phyloP scores from a whole-genome alignment of 1,140 invertebrate species.

The Meloidogyne chitwoodi region DNA sequence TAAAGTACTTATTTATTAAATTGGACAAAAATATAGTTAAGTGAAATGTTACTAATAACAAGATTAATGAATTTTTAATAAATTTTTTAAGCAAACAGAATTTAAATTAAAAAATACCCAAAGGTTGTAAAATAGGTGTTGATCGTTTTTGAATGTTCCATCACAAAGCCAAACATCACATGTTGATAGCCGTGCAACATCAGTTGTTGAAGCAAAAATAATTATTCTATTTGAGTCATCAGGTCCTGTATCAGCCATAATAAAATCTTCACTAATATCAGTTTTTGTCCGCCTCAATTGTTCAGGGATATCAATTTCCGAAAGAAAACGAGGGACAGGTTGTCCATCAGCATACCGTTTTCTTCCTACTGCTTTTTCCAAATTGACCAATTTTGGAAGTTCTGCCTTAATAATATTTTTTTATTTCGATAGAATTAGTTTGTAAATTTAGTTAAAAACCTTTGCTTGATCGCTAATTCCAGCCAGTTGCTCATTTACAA shows the following conservation, averaged over 20 bases:
- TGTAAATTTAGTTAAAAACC: background rate
- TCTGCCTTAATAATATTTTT: background rate
- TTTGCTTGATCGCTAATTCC: constrained; percentile 16
- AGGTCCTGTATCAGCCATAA: background rate
- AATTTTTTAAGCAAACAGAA: background rate
- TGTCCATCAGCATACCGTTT: background rate
- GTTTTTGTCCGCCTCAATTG: background rate
- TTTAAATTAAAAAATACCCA: constrained; percentile 3
- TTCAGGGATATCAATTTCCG: constrained; percentile 6
- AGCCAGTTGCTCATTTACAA: background rate
- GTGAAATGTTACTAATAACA: too few species aligned
- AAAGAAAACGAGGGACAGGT: background rate
- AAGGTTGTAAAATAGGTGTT: background rate
- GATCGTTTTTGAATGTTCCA: constrained; percentile 14
- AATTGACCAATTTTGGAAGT: constrained; percentile 12
- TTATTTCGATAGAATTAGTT: background rate
- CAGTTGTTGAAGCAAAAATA: background rate
- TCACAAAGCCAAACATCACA: constrained; percentile 4
- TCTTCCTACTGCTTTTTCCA: constrained; percentile 8
- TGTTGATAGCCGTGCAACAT: background rate
- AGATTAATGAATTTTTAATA: too few species aligned
- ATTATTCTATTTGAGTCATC: constrained; percentile 3
- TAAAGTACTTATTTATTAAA: too few species aligned
- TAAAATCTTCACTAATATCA: background rate
- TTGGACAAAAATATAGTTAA: too few species aligned